Base-by-base conservation (phyloP, 2,888 invertebrate species). In the Mesoligia furuncula region DNA sequence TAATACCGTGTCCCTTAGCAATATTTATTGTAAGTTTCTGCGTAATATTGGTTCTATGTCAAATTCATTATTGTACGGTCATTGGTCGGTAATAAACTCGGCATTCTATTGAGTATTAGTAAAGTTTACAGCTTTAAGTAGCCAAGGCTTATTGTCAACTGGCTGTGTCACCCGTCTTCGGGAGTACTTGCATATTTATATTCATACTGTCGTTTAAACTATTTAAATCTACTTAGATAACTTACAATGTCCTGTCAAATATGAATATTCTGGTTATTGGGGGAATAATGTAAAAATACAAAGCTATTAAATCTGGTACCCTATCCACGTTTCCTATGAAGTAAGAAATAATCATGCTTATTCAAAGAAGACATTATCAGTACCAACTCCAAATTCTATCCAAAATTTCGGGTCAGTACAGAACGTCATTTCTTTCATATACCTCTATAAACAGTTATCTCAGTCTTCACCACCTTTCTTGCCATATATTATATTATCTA, bases 11-110 rank as follows among this genome's bases (percentile, higher is more conserved):
- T 77, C 24, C 36, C 27, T 13, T 27, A 31, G 20, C n/a, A 61
- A 69, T 59, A 83, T 83, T 83, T 82, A 79, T 71, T 66, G 36
- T 54, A 64, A 31, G 42, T 67, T 70, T 66, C 78, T 64, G 13
- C 62, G 39, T 77, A 66, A 74, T 65, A 80, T 86, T 79, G 75
- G 85, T 84, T 87, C 81, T 84, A 73, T 76, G 84, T 91, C 87
- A 79, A 86, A 82, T 85, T 87, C 81, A 81, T 87, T 90, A 90
- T 85, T 84, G 82, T 72, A 80, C 80, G 81, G 81, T 87, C 88
- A 89, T 85, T 81, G 85, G 77, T 82, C 77, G 69, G 73, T 83
- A 86, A 81, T 92, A 91, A 92, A 91, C 67, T 87, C 48, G 75
- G 68, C 75, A 88, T 85, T 87, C 81, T 90, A 88, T 85, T 73